Evolutionary conservation across 2,888 invertebrate genomes (phyloP).

Genomic region (Epinotia brunnichana): DNA sequence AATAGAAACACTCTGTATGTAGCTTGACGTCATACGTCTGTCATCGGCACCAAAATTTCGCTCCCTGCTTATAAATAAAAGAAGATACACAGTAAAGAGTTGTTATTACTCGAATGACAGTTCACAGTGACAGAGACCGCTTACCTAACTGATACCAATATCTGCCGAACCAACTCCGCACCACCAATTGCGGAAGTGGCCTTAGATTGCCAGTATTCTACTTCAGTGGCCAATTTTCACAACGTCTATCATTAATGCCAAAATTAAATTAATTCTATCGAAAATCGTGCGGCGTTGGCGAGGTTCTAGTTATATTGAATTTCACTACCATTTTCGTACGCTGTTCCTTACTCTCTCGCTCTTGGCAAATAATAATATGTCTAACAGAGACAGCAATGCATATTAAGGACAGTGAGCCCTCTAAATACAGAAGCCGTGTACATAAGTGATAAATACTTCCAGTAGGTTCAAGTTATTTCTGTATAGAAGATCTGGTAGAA

Average conservation of each 20-base stretch:
- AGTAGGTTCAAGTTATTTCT: conserved; percentile 1
- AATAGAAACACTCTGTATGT: too few species aligned
- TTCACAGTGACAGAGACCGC: too few species aligned
- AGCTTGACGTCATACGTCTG: too few species aligned
- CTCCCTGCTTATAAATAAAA: too few species aligned
- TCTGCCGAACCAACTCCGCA: too few species aligned
- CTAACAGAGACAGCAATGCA: conserved; percentile 9
- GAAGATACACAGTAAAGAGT: too few species aligned
- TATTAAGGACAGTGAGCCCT: conserved; percentile 22
- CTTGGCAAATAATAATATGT: not conserved
- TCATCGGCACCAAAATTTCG: too few species aligned
- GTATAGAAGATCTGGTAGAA: too few species aligned
- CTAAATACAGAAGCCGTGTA: conserved; percentile 20
- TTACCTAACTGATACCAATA: too few species aligned
- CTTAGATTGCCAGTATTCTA: not conserved
- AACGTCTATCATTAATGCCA: not conserved
- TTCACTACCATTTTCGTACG: conserved; percentile 3
- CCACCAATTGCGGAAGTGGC: too few species aligned
- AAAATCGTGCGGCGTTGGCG: not conserved
- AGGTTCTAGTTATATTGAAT: not conserved
- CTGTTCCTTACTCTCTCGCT: conserved; percentile 13
- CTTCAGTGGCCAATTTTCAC: not conserved
- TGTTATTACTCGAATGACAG: too few species aligned
- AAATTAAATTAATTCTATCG: not conserved
- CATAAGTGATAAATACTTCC: not conserved